Evolutionary conservation across 2,113 vertebrate genomes (phyloP).

Genomic region (Nothocercus julius): DNA sequence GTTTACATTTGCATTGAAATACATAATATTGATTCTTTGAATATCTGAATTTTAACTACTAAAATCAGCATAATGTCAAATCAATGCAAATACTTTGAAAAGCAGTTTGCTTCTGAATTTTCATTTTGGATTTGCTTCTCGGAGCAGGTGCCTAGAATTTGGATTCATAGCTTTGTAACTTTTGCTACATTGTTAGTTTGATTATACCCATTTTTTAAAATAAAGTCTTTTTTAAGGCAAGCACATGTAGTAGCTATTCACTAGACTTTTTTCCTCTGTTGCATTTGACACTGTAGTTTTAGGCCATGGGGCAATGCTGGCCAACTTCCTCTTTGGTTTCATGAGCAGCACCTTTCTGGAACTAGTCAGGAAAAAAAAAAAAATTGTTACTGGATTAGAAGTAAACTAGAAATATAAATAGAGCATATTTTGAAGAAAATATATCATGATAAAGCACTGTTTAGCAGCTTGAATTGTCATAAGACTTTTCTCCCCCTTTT

Average conservation of each 20-base stretch:
- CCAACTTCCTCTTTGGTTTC: background rate
- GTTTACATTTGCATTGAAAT: background rate
- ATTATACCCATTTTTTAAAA: background rate
- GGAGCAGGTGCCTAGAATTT: background rate
- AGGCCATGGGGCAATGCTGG: background rate
- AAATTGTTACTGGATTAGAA: background rate
- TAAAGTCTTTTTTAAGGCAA: background rate
- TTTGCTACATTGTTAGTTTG: background rate
- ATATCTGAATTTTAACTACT: background rate
- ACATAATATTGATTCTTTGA: background rate
- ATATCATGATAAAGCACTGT: background rate
- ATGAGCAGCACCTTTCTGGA: background rate
- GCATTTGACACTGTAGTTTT: background rate
- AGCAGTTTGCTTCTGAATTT: background rate
- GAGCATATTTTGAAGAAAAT: background rate
- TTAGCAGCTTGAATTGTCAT: background rate
- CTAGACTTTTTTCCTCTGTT: accelerated
- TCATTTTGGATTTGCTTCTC: background rate
- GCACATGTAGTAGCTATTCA: background rate
- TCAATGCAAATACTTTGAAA: background rate
- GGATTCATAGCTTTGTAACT: background rate
- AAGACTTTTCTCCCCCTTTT: background rate
- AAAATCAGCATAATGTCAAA: background rate
- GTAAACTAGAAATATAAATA: background rate
- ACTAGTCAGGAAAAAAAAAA: background rate